Conservation (phyloP, 2,797 vertebrate genomes). For the Rhabdophis nuchalis region DNA sequence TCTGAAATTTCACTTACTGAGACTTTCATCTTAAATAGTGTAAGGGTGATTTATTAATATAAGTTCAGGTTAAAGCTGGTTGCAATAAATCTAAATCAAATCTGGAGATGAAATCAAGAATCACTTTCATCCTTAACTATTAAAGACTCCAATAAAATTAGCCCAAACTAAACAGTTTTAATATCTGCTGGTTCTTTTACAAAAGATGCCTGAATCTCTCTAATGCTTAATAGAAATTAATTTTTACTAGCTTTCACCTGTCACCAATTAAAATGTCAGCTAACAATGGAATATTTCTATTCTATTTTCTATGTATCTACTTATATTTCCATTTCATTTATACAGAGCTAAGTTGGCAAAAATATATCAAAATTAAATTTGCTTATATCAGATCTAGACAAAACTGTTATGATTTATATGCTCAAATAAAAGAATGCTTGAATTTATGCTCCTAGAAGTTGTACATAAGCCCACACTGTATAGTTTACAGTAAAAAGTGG, state of each 20-base stretch:
- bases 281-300: background rate
- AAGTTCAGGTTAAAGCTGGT: background rate
- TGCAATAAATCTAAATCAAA: background rate
- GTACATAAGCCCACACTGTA: background rate
- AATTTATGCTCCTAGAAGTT: background rate
- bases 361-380: background rate
- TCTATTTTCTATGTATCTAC: background rate
- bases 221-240: background rate
- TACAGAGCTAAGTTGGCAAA: background rate
- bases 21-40: background rate
- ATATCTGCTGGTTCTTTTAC: background rate
- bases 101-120: background rate
- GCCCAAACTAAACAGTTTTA: background rate
- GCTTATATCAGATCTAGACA: background rate
- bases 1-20: background rate
- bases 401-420: background rate
- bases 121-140: background rate
- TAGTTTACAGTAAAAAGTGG: background rate
- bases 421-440: background rate
- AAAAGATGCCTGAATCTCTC: background rate
- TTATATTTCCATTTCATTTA: background rate
- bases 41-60: background rate
- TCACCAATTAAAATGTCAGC: background rate
- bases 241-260: background rate
- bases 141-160: background rate